phyloP scores from a whole-genome alignment of 2,113 vertebrate genomes.

The Menidia beryllina region DNA sequence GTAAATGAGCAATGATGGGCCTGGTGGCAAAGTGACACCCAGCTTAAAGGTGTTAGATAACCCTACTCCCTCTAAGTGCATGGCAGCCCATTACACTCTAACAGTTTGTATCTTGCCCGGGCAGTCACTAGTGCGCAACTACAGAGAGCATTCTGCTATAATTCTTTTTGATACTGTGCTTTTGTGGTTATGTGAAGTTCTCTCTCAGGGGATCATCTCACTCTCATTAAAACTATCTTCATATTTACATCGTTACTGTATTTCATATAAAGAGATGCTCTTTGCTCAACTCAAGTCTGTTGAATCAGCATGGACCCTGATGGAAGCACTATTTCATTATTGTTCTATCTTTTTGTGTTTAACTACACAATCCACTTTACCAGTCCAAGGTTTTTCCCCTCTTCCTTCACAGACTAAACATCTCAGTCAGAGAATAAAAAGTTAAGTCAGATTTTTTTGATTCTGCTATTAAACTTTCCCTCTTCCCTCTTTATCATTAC shows the following conservation, averaged over 20 bases:
- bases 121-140: neutral
- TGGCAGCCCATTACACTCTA: neutral
- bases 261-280: constrained; percentile 21
- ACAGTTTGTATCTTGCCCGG: neutral
- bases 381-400: neutral
- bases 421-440: too few relatives aligned
- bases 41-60: neutral
- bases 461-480: neutral
- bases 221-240: constrained; percentile 37
- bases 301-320: neutral
- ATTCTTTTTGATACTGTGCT: neutral
- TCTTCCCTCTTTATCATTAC: neutral
- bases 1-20: neutral
- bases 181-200: neutral
- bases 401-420: constrained; percentile 2
- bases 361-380: constrained; percentile 11
- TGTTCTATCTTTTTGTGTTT: neutral
- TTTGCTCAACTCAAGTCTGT: constrained; percentile 6
- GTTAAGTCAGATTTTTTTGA: too few relatives aligned
- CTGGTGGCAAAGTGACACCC: constrained; percentile 2
- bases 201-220: constrained; percentile 24
- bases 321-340: neutral
- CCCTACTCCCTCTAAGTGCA: neutral
- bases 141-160: neutral
- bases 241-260: constrained; percentile 26